phyloP scores from a whole-genome alignment of 2,113 vertebrate species.

The Callipepla squamata region DNA sequence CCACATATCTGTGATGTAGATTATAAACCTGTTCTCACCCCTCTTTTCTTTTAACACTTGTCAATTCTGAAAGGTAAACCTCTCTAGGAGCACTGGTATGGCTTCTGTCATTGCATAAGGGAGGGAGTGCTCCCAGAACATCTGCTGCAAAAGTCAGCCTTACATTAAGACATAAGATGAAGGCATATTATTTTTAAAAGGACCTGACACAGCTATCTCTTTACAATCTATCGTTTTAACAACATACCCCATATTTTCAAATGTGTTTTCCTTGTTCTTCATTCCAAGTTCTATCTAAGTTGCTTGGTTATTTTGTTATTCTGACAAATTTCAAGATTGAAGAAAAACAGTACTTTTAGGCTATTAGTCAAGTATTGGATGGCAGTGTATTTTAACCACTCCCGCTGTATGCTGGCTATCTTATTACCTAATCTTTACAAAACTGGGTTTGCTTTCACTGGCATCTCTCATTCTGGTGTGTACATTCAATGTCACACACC shows the following conservation, averaged over 20 bases:
- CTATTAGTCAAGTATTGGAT: not conserved
- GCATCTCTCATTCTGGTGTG: conserved; percentile 47
- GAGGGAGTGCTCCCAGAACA: conserved; percentile 48
- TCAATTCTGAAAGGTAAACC: conserved; percentile 66
- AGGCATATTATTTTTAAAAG: conserved; percentile 67
- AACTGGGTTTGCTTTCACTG: conserved; percentile 44
- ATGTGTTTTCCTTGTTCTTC: not conserved
- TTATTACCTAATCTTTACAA: conserved; percentile 31
- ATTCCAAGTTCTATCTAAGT: not conserved
- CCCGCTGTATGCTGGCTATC: not conserved
- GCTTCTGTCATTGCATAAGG: conserved; percentile 57
- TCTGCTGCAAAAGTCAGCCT: conserved; percentile 49
- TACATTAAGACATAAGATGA: conserved; percentile 57
- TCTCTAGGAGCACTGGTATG: conserved; percentile 61
- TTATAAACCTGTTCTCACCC: conserved; percentile 66
- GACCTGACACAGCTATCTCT: conserved; percentile 59
- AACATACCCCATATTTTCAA: not conserved
- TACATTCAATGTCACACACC: conserved; percentile 60
- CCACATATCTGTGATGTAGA: conserved; percentile 49
- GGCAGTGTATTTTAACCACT: not conserved
- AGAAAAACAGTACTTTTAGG: not conserved
- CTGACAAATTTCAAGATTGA: not conserved
- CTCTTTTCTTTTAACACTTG: conserved; percentile 73
- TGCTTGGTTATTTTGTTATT: not conserved
- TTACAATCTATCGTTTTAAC: conserved; percentile 6